phyloP scores from a whole-genome alignment of 2,113 vertebrate species.

The Lycocorax pyrrhopterus region DNA sequence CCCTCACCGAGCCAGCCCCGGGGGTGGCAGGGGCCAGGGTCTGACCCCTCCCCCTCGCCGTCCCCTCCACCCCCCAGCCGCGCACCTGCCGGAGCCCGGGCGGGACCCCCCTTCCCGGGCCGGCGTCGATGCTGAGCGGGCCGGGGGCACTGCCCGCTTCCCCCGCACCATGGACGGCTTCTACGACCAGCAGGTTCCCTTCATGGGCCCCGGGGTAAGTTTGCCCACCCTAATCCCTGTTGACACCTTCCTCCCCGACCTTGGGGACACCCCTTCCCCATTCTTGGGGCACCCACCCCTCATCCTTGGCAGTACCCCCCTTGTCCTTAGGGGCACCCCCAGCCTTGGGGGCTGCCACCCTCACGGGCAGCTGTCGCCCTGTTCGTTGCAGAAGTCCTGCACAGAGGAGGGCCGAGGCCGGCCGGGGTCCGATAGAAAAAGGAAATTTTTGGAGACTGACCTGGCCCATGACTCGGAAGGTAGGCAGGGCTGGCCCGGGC shows the following conservation, averaged over 20 bases:
- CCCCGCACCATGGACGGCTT: slow-evolving; percentile 89
- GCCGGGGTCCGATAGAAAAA: slow-evolving; percentile 82
- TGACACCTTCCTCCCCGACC: too few species aligned
- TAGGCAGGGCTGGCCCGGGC: slow-evolving; percentile 38
- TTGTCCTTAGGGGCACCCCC: background rate
- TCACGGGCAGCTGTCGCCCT: background rate
- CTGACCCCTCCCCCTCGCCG: background rate
- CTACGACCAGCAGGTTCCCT: slow-evolving; percentile 97
- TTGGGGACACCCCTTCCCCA: background rate
- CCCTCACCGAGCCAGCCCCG: background rate
- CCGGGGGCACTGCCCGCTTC: slow-evolving; percentile 57
- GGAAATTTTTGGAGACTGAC: slow-evolving; percentile 92
- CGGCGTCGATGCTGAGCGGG: slow-evolving; percentile 74
- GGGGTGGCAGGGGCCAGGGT: background rate
- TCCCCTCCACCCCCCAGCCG: background rate
- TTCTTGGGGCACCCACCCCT: background rate
- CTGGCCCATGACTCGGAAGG: slow-evolving; percentile 96
- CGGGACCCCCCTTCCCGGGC: slow-evolving; percentile 38
- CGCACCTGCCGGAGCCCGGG: slow-evolving; percentile 55
- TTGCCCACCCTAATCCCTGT: background rate
- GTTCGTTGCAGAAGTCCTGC: slow-evolving; percentile 71
- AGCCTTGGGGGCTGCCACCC: background rate
- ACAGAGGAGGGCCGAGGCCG: slow-evolving; percentile 80
- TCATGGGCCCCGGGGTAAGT: slow-evolving; percentile 91
- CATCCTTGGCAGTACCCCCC: background rate